Conservation (phyloP, 2,888 invertebrate genomes). For the Phortica magna region DNA sequence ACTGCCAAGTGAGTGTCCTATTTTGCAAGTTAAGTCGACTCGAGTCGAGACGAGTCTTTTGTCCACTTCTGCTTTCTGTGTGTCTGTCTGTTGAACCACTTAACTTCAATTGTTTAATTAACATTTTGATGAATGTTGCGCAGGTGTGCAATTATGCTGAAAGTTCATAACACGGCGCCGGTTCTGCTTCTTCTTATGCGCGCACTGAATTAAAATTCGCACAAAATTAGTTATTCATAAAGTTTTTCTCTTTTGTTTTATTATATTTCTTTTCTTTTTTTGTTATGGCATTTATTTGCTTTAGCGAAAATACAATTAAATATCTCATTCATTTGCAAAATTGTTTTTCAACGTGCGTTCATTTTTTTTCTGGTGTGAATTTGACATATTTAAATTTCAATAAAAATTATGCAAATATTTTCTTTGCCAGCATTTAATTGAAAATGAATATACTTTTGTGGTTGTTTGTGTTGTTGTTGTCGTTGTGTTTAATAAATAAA, state of each 20-base stretch:
- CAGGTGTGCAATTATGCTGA: not conserved
- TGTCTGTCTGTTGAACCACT: slow-evolving; percentile 9
- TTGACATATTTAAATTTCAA: slow-evolving; percentile 7
- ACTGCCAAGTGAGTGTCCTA: not conserved
- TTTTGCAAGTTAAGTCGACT: no score
- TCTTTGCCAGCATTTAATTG: slow-evolving; percentile 1
- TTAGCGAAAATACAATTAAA: not conserved
- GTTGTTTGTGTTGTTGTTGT: not conserved
- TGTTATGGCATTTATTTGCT: not conserved
- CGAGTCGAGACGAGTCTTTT: not conserved
- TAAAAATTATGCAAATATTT: slow-evolving; percentile 10
- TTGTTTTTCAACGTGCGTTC: not conserved
- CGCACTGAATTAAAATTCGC: slow-evolving; percentile 8
- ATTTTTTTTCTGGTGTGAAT: not conserved
- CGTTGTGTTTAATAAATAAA: not conserved
- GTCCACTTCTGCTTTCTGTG: not conserved
- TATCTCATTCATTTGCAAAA: not conserved
- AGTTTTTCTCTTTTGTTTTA: not conserved
- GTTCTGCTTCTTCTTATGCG: not conserved
- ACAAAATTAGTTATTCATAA: slow-evolving; percentile 7
- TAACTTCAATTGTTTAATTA: slow-evolving; percentile 19
- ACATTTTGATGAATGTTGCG: slow-evolving; percentile 13
- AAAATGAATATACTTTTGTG: slow-evolving; percentile 3
- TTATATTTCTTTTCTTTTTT: not conserved
- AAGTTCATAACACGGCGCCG: not conserved